Conservation (phyloP, 2,888 invertebrate species). For the Pomacea canaliculata region DNA sequence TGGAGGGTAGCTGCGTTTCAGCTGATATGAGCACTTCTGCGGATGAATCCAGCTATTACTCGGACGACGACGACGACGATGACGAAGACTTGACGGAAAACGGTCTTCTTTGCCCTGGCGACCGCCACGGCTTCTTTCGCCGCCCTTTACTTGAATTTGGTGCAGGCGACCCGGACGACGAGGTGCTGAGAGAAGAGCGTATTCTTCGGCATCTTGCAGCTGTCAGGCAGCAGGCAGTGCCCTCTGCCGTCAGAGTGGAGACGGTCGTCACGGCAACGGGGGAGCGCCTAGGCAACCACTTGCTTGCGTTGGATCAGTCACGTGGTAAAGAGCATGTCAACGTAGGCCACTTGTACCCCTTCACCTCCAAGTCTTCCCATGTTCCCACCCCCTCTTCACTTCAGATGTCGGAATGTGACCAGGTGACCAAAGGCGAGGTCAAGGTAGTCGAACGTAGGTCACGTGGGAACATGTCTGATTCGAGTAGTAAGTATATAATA, state of each 20-base stretch:
- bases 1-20: too few species aligned
- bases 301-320: too few species aligned
- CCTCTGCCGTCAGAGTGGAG: conserved; percentile 2
- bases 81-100: conserved; percentile 7
- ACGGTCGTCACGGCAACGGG: conserved; percentile 23
- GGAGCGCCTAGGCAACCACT: conserved; percentile 14
- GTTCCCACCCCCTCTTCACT: too few species aligned
- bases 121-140: background rate
- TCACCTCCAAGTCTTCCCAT: background rate
- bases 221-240: background rate
- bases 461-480: too few species aligned
- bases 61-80: conserved; percentile 19
- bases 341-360: conserved; percentile 12
- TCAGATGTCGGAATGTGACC: too few species aligned
- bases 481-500: too few species aligned
- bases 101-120: background rate
- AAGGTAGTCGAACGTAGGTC: too few species aligned
- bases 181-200: conserved; percentile 9
- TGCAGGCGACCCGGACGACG: conserved; percentile 10
- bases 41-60: conserved; percentile 25
- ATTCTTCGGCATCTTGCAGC: conserved; percentile 16
- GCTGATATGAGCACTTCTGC: conserved; percentile 8
- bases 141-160: background rate
- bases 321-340: conserved; percentile 1
- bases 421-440: too few species aligned